Evolutionary conservation across 1,140 invertebrate genomes (phyloP), one percentile per base, ranked within the genome.

Genomic region (Megathymus violae): DNA sequence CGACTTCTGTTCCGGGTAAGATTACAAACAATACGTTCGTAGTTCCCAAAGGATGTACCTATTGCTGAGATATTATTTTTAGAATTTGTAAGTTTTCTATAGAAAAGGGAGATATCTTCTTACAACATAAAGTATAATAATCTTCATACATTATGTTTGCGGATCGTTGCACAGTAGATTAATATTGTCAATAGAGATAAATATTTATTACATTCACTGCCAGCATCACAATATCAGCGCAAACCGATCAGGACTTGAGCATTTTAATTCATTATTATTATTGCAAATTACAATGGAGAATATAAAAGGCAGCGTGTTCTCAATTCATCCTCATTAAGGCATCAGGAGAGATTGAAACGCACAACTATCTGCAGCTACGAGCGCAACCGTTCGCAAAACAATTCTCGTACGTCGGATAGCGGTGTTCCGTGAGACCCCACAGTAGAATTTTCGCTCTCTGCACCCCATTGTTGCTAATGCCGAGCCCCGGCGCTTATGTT

Each of bases 401-500:
- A 66, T 66, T 64, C 64, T 50, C 48, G 51, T 66, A 60, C 60
- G 51, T 50, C 61, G 51, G 46, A 41, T n/a, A 54, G 52, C 17
- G 4, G 38, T 41, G 34, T 19, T 62, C 25, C 15, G 7, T 10
- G 0, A 47, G 46, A 47, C 51, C 43, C 40, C 59, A 54, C 62
- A 66, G 47, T 59, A 50, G 38, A 31, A 34, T 50, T 47, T 52
- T 56, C 14, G 52, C 40, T 22, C 44, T 36, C 58, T 64, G 50
- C 67, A 66, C 66, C 58, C 62, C 50, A 54, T 54, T 25, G 50
- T 65, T 47, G 64, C 71, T 70, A 67, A 73, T 64, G 71, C 71
- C 48, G 61, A 47, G 62, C 50, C 47, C 51, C 56, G 41, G 50
- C 60, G 68, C 71, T 70, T 71, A 68, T 68, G 64, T 62, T 62